phyloP scores from a whole-genome alignment of 1,140 invertebrate species.

The Caenorhabditis latens region DNA sequence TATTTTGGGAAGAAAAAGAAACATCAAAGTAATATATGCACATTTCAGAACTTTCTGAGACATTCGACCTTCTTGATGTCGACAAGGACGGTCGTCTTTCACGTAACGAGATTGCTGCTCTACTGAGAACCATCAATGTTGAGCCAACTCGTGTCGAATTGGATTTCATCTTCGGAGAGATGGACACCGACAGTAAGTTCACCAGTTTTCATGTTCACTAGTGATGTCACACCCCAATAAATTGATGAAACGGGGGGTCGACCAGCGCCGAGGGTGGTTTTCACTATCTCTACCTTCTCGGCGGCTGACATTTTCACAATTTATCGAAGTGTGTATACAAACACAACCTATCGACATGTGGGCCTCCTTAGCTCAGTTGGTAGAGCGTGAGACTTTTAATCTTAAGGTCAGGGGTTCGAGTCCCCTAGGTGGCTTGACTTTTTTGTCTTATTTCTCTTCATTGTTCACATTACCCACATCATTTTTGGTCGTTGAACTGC shows the following conservation, averaged over 20 bases:
- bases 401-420: conserved; percentile 27
- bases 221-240: no score
- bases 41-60: conserved; percentile 72
- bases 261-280: not conserved
- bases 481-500: conserved; percentile 40
- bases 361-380: conserved; percentile 35
- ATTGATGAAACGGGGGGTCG: not conserved
- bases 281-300: not conserved
- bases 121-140: conserved; percentile 72
- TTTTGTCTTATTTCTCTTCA: conserved; percentile 2
- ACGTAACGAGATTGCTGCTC: conserved; percentile 72
- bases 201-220: not conserved
- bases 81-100: conserved; percentile 74
- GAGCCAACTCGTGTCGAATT: conserved; percentile 75
- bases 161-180: conserved; percentile 75
- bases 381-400: conserved; percentile 37
- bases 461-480: conserved; percentile 10
- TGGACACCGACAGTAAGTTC: conserved; percentile 73
- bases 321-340: not conserved
- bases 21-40: not conserved
- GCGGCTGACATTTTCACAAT: not conserved
- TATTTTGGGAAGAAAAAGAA: not conserved
- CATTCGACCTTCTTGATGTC: conserved; percentile 75
- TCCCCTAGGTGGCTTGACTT: conserved; percentile 50
- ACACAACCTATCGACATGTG: not conserved